Evolutionary conservation across 1,140 invertebrate species (phyloP), one percentile per base, ranked within the genome.

Genomic region (Eufriesea mexicana): DNA sequence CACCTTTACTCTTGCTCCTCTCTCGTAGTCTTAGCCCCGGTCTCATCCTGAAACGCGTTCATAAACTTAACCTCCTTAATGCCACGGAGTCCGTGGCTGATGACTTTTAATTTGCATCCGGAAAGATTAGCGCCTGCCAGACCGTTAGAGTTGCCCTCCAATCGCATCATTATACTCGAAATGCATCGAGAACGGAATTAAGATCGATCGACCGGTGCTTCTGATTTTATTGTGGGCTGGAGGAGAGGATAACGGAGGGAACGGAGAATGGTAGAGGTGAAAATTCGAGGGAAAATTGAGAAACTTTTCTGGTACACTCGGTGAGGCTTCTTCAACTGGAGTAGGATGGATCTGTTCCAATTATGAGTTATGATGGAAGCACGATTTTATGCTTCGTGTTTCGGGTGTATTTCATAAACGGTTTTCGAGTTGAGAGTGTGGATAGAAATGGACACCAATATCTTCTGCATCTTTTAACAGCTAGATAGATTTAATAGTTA

Each of bases 41-140:
- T 62, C 82, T 89, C 88, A 74, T 86, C 79, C 71, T 61, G 75
- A 86, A 89, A 84, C 83, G 74, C 88, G 86, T 90, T 83, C 90
- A 88, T 91, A 91, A 91, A 91, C 86, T 91, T 87, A 87, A 84
- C 86, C 88, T 86, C 79, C 84, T 89, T 85, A 70, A 51, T 49
- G 10, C 70, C 67, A 64, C 83, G 68, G 55, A 72, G 35, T 35
- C 35, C 73, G 9, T 18, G 35, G 54, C 23, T 74, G 80, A 86
- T 84, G 62, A 86, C 47, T 80, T 83, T 83, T 86, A 78, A 89
- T 88, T 84, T 83, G 67, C 68, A 49, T 51, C 35, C n/a, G 62
- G 28, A 71, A 72, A 70, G 54, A 84, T 84, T 76, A 78, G 10
- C 51, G 25, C n/a, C 49, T 57, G 18, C 61, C 9, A 35, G 28